Conservation (phyloP, 2,113 vertebrate genomes). For the Agapornis roseicollis region DNA sequence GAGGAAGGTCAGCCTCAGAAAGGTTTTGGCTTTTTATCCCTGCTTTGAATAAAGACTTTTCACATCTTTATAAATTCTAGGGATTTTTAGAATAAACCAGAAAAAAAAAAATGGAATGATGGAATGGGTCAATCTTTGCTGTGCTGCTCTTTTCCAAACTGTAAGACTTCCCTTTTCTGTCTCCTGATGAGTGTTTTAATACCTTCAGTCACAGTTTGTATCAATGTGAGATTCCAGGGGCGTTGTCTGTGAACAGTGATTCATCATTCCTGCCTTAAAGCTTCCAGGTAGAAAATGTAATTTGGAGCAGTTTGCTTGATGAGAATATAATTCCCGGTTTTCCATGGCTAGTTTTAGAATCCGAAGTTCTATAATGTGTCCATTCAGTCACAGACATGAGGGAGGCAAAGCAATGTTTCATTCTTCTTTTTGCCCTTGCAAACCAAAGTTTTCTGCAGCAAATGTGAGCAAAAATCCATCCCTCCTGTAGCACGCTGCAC, state of each 20-base stretch:
- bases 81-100: neutral
- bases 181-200: neutral
- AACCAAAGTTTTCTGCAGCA: neutral
- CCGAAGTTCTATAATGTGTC: neutral
- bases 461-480: accelerated
- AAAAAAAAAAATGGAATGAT: neutral
- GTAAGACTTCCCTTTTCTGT: neutral
- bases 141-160: neutral
- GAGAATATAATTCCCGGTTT: neutral
- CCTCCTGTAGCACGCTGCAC: neutral
- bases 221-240: neutral
- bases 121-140: neutral
- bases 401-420: neutral
- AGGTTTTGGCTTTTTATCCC: neutral
- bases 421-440: neutral
- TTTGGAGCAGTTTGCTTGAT: neutral
- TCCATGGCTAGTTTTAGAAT: neutral
- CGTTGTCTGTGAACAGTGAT: neutral
- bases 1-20: neutral
- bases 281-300: neutral
- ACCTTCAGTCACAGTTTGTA: neutral
- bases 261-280: neutral
- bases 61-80: neutral
- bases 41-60: neutral
- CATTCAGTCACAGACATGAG: neutral